Evolutionary conservation across 2,888 invertebrate genomes (phyloP).

Genomic region (Aleiodes alternator): DNA sequence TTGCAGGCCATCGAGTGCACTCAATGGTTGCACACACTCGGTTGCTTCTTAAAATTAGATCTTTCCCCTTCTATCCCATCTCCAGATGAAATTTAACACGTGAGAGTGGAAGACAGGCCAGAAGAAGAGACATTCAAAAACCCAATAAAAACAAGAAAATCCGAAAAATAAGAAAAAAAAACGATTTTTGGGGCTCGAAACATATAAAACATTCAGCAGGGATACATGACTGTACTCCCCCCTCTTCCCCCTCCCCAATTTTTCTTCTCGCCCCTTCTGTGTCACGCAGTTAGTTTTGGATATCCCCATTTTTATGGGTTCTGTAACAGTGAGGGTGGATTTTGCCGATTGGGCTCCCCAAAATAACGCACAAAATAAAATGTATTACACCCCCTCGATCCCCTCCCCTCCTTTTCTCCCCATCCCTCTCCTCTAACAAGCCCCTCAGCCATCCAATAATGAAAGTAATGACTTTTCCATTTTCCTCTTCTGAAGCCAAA

Average conservation of each 20-base stretch:
- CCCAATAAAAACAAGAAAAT: conserved; percentile 12
- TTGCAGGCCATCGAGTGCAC: conserved; percentile 37
- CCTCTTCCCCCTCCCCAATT: not conserved
- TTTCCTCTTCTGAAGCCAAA: not conserved
- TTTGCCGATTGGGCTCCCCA: conserved; percentile 37
- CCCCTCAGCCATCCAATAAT: conserved; percentile 2
- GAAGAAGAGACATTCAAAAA: not conserved
- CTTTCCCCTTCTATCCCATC: conserved; percentile 4
- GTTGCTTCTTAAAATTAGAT: conserved; percentile 31
- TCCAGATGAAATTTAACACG: conserved; percentile 4
- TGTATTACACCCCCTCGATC: conserved; percentile 21
- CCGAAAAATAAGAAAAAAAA: not conserved
- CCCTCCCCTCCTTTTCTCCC: not conserved
- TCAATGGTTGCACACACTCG: not conserved
- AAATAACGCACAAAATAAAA: conserved; percentile 37
- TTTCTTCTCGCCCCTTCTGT: not conserved
- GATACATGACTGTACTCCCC: conserved; percentile 31
- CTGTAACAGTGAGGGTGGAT: conserved; percentile 45
- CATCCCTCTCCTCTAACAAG: not conserved
- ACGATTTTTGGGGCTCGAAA: not conserved
- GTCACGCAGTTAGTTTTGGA: conserved; percentile 20
- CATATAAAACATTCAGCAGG: conserved; percentile 43
- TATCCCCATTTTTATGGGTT: conserved; percentile 49
- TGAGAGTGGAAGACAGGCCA: conserved; percentile 5
- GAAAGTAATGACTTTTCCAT: conserved; percentile 38